These are phyloP conservation scores for Orycteropus afer DNA, from an alignment of 2,113 vertebrate species.

Conservation along the genomic window DNA sequence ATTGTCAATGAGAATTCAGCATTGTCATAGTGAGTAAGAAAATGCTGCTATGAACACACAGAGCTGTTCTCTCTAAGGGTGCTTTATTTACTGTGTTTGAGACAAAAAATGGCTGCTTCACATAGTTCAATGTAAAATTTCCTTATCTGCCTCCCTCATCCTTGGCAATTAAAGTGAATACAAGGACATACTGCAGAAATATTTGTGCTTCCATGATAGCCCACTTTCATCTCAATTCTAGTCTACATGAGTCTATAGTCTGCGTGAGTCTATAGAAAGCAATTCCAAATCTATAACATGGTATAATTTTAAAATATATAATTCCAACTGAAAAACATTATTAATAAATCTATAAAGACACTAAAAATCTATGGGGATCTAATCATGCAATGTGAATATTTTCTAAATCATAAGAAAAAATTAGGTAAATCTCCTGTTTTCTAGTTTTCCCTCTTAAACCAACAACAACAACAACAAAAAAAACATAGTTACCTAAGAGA, in stretches of 20 bases:
- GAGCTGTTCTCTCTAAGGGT: neutral
- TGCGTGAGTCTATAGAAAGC: neutral
- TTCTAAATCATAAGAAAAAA: neutral
- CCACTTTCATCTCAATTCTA: neutral
- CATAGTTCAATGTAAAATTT: neutral
- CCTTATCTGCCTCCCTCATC: neutral
- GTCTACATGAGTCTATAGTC: neutral
- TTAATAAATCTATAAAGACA: neutral
- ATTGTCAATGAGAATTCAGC: neutral
- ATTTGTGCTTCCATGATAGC: neutral
- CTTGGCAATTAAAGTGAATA: neutral
- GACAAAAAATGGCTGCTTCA: neutral
- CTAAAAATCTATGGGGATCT: neutral
- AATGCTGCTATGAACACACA: neutral
- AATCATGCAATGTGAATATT: neutral
- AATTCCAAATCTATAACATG: neutral
- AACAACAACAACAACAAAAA: too few species aligned
- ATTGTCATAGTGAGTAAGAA: neutral
- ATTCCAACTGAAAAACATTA: neutral
- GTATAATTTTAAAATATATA: neutral
- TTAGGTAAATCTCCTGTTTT: neutral
- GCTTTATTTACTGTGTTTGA: neutral
- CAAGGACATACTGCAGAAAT: neutral
- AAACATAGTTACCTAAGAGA: constrained; percentile 90
- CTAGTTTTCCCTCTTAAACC: constrained; percentile 16